Percentiles rank a stretch among this genome's conserved stretches.
phyloP scores from a whole-genome alignment of 2,113 vertebrate species.

The Stigmatopora nigra region DNA sequence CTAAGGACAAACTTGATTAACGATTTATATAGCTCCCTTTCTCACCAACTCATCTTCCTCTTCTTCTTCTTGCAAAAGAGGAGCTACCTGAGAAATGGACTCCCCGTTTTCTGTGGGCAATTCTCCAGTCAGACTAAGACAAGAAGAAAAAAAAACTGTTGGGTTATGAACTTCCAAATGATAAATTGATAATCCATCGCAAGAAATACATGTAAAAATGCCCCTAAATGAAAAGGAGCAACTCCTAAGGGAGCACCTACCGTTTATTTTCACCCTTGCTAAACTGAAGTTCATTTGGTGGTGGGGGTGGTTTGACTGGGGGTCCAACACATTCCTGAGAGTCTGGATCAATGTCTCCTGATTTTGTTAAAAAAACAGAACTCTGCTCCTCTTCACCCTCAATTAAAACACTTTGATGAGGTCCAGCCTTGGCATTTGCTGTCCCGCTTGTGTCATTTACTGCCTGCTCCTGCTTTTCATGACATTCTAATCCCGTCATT shows the following conservation, averaged over 20 bases:
- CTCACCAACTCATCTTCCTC: slow-evolving; percentile 93
- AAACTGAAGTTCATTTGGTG: slow-evolving; percentile 38
- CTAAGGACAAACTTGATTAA: not conserved
- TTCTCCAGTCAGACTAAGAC: slow-evolving; percentile 57
- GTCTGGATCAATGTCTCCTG: slow-evolving; percentile 5
- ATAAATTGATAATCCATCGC: not conserved
- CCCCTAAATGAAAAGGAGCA: too few relatives aligned
- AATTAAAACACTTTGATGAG: slow-evolving; percentile 1
- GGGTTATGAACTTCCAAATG: not conserved
- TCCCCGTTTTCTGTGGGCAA: slow-evolving; percentile 54
- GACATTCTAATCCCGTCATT: not conserved
- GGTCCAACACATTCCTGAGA: slow-evolving; percentile 39
- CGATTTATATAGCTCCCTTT: slow-evolving; percentile 35
- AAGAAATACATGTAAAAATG: not conserved
- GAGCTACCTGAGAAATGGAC: slow-evolving; percentile 53
- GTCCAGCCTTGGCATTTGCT: not conserved
- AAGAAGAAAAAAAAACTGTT: slow-evolving; percentile 19
- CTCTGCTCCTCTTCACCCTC: not conserved
- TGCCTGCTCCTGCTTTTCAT: slow-evolving; percentile 6
- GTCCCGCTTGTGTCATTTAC: not conserved
- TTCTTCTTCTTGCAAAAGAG: slow-evolving; percentile 65
- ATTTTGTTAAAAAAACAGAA: not conserved
- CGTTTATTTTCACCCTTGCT: slow-evolving; percentile 12
- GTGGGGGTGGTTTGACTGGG: slow-evolving; percentile 64
- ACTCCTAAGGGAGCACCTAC: slow-evolving; percentile 48